Percentiles rank a stretch among this genome's conserved stretches.
phyloP scores from a whole-genome alignment of 2,113 vertebrate species.

The Ameiurus melas region DNA sequence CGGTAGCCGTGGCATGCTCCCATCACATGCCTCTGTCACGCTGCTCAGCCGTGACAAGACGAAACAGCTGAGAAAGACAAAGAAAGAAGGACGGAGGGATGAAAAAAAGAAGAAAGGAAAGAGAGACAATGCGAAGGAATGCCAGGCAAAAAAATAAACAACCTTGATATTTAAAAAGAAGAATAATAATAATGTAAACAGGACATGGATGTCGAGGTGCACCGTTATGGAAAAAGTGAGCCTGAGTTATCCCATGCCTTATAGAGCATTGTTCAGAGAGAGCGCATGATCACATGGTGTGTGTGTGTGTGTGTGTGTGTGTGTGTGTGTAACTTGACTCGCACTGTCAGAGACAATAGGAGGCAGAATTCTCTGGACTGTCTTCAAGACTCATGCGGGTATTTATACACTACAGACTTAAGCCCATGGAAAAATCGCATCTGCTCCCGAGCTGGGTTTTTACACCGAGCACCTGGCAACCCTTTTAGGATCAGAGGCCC shows the following conservation, averaged over 20 bases:
- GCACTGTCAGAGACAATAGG: constrained; percentile 32
- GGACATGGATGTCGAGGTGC: constrained; percentile 5
- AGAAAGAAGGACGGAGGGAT: background rate
- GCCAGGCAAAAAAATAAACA: background rate
- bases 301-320: constrained; percentile 28
- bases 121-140: constrained; percentile 39
- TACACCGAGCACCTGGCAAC: constrained; percentile 34
- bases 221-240: constrained; percentile 35
- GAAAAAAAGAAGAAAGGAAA: constrained; percentile 4
- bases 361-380: constrained; percentile 41
- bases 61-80: constrained; percentile 41
- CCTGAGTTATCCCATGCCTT: constrained; percentile 28
- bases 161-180: background rate
- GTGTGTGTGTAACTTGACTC: constrained; percentile 34
- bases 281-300: background rate
- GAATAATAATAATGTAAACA: background rate
- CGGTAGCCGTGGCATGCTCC: constrained; percentile 7
- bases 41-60: constrained; percentile 20
- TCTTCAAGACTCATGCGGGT: constrained; percentile 41
- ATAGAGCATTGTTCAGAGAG: constrained; percentile 15
- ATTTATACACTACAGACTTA: constrained; percentile 32
- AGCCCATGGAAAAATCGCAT: constrained; percentile 33
- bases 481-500: constrained; percentile 21
- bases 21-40: constrained; percentile 27
- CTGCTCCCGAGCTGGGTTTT: background rate